Evolutionary conservation across 2,888 invertebrate genomes (phyloP).

Genomic region (Epistrophe grossulariae): DNA sequence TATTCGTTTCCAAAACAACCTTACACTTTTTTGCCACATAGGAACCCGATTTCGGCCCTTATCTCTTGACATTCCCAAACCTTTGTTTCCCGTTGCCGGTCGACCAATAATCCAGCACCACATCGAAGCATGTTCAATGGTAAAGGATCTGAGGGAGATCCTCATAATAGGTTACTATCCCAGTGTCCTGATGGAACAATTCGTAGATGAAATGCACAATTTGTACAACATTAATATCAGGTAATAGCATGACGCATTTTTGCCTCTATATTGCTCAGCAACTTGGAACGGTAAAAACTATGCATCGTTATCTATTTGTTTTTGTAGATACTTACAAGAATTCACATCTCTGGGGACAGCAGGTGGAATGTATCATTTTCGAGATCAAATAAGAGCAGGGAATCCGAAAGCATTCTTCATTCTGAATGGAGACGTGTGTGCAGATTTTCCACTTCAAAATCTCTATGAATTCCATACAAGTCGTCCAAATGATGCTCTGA

Average conservation of each 20-base stretch:
- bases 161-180: slow-evolving; percentile 97
- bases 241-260: slow-evolving; percentile 82
- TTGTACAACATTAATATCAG: slow-evolving; percentile 92
- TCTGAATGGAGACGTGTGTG: slow-evolving; percentile 98
- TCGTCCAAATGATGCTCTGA: slow-evolving; percentile 86
- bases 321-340: slow-evolving; percentile 93
- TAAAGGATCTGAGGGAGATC: slow-evolving; percentile 94
- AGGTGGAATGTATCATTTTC: slow-evolving; percentile 98
- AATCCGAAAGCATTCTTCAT: slow-evolving; percentile 96
- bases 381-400: slow-evolving; percentile 96
- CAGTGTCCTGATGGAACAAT: slow-evolving; percentile 92
- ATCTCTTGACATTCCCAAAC: slow-evolving; percentile 98
- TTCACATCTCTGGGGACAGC: slow-evolving; percentile 97
- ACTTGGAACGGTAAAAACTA: not conserved
- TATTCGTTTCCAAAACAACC: not conserved
- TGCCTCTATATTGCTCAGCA: not conserved
- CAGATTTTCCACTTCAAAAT: slow-evolving; percentile 95
- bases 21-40: slow-evolving; percentile 80
- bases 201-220: slow-evolving; percentile 93
- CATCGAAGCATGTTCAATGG: slow-evolving; percentile 94
- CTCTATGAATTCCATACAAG: slow-evolving; percentile 90
- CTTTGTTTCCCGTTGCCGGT: slow-evolving; percentile 98
- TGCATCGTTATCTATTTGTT: not conserved
- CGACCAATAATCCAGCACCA: slow-evolving; percentile 98
- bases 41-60: slow-evolving; percentile 98